phyloP scores from a whole-genome alignment of 2,888 invertebrate species.

The Diploptera punctata region DNA sequence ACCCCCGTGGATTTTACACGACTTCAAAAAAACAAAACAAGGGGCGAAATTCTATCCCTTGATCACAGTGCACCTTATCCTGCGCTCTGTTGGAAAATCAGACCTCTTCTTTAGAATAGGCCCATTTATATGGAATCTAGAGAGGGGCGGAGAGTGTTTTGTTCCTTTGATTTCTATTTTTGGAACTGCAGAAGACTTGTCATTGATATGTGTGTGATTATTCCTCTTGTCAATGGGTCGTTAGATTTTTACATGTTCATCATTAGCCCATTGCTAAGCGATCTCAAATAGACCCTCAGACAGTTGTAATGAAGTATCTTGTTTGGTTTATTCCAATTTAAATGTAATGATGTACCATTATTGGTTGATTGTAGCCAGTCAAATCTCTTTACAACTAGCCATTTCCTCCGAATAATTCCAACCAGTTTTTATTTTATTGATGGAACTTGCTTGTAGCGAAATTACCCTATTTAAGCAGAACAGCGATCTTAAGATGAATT shows the following conservation, averaged over 20 bases:
- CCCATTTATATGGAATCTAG: conserved; percentile 10
- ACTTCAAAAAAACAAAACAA: conserved; percentile 31
- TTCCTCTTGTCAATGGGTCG: conserved; percentile 17
- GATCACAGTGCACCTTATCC: conserved; percentile 3
- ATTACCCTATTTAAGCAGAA: too few relatives aligned
- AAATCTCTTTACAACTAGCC: background rate
- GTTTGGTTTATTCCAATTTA: background rate
- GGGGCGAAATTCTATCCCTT: conserved; percentile 19
- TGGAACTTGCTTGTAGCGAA: too few relatives aligned
- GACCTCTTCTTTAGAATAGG: background rate
- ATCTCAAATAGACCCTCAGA: conserved; percentile 4
- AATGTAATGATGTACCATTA: background rate
- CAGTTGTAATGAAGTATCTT: background rate
- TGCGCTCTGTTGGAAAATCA: background rate
- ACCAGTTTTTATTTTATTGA: background rate
- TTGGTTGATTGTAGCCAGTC: conserved; percentile 4
- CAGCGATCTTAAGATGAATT: too few relatives aligned
- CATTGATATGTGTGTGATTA: too few relatives aligned
- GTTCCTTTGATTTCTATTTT: conserved; percentile 3
- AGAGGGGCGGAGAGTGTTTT: background rate
- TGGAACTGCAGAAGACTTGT: conserved; percentile 3
- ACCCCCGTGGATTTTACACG: conserved; percentile 34
- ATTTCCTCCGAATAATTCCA: background rate
- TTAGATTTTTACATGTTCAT: conserved; percentile 28
- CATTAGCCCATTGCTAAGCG: conserved; percentile 1